Conservation (phyloP, 2,888 invertebrate genomes). For the Beris morrisii region DNA sequence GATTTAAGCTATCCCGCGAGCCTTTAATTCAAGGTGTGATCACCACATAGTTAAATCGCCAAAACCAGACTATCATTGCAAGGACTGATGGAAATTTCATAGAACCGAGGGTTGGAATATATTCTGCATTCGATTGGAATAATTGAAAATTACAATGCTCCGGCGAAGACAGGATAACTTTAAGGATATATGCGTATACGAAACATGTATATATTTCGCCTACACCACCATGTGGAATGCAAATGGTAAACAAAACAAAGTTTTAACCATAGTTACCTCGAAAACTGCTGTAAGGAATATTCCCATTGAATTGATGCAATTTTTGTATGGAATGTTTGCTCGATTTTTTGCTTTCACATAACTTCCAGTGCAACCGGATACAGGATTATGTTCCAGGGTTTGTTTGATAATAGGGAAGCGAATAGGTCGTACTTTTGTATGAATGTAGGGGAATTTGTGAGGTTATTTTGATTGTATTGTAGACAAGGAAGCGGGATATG, state of each 20-base stretch:
- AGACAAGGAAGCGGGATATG: too few relatives aligned
- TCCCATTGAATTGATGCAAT: conserved; percentile 11
- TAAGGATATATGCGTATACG: not conserved
- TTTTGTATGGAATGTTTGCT: conserved; percentile 25
- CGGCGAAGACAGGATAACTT: not conserved
- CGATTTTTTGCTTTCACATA: conserved; percentile 3
- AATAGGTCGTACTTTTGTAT: too few relatives aligned
- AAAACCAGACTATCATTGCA: not conserved
- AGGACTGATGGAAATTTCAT: conserved; percentile 5
- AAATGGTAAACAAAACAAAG: conserved; percentile 13
- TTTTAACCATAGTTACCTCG: conserved; percentile 15
- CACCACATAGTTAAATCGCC: not conserved
- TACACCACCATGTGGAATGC: not conserved
- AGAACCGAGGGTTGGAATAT: conserved; percentile 23
- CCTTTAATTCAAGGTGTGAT: not conserved
- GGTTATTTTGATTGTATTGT: too few relatives aligned
- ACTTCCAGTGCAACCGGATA: conserved; percentile 7
- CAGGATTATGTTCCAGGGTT: too few relatives aligned
- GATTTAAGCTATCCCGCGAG: not conserved
- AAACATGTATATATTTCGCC: not conserved
- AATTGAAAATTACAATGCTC: conserved; percentile 4
- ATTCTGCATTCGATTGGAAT: conserved; percentile 17
- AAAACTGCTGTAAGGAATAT: conserved; percentile 7
- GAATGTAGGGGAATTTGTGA: too few relatives aligned
- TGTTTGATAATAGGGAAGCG: too few relatives aligned